A percentile compares a stretch with the other conserved stretches of the same genome.
phyloP scores from a whole-genome alignment of 2,113 vertebrate species.

The Oryzias woworae region DNA sequence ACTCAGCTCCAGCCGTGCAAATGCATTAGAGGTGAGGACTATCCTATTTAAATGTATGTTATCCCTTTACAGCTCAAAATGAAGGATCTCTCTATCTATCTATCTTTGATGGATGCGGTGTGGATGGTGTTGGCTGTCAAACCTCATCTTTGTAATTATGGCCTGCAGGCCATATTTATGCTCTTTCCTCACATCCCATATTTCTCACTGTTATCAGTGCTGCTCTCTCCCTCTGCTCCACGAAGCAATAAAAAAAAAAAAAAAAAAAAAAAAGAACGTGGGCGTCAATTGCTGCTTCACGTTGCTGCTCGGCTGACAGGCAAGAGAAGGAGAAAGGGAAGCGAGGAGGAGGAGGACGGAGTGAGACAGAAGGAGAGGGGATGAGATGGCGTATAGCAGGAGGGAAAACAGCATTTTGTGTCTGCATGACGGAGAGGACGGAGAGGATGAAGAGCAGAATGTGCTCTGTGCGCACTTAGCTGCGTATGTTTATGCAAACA shows the following conservation, averaged over 20 bases:
- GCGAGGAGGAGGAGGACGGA: conserved; percentile 13
- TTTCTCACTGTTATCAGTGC: conserved; percentile 16
- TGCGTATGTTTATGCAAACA: conserved; percentile 6
- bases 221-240: conserved; percentile 19
- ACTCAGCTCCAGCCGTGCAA: too few species aligned
- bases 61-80: too few species aligned
- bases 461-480: conserved; percentile 12
- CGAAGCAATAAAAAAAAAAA: conserved; percentile 38
- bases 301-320: conserved; percentile 51
- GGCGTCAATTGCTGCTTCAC: conserved; percentile 44
- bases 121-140: conserved; percentile 29
- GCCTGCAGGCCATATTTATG: conserved; percentile 25
- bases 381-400: conserved; percentile 1
- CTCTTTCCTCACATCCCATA: conserved; percentile 26
- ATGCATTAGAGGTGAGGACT: too few species aligned
- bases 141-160: conserved; percentile 40
- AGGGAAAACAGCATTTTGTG: background rate
- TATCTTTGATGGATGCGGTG: background rate
- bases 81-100: background rate
- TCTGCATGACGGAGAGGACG: conserved; percentile 10
- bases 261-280: conserved; percentile 15
- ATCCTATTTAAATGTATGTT: too few species aligned
- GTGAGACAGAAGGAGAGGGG: conserved; percentile 8
- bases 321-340: conserved; percentile 25
- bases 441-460: conserved; percentile 41